Base-by-base conservation (phyloP, 1,140 invertebrate genomes). In the Holotrichia oblita region DNA sequence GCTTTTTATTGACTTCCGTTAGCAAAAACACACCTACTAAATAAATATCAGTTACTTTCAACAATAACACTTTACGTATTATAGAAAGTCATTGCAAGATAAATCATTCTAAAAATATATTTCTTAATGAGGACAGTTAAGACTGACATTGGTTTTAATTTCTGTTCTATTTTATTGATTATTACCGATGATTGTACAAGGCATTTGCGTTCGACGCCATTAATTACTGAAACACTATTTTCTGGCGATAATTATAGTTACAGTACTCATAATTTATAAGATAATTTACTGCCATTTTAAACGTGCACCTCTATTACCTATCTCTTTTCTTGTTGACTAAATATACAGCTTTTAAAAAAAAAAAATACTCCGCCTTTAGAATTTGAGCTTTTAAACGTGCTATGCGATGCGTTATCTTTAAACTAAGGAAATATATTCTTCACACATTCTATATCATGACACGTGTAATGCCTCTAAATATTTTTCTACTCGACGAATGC, bases 401-500 rank as follows among this genome's bases (percentile, higher is more conserved):
- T 48, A n/a, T n/a, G 12, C 44, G 12, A n/a, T 48, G 44, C 44
- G 44, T 10, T 48, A 48, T 48, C 44, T 48, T 48, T 12, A n/a
- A 48, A n/a, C 44, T n/a, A n/a, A 48, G 12, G n/a, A 48, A 48
- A 48, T 48, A 48, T n/a, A 48, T 48, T 48, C 44, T 48, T 48
- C 44, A 48, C 44, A 48, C 44, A 48, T 48, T 48, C 44, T 9
- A 0, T 48, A 12, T 48, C 44, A n/a, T 12, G 44, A 48, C 44
- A n/a, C 44, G 44, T 48, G 44, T 48, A n/a, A 48, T 48, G 44
- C 44, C 44, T 48, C 44, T 48, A 48, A 48, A 48, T 48, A 48
- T 48, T 48, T 48, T 48, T 48, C 44, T n/a, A 48, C 44, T 48
- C 44, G 44, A 48, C 44, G n/a, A 48, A 48, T 12, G 44, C 44